Evolutionary conservation across 2,113 vertebrate genomes (phyloP).

Genomic region (Zingel zingel): DNA sequence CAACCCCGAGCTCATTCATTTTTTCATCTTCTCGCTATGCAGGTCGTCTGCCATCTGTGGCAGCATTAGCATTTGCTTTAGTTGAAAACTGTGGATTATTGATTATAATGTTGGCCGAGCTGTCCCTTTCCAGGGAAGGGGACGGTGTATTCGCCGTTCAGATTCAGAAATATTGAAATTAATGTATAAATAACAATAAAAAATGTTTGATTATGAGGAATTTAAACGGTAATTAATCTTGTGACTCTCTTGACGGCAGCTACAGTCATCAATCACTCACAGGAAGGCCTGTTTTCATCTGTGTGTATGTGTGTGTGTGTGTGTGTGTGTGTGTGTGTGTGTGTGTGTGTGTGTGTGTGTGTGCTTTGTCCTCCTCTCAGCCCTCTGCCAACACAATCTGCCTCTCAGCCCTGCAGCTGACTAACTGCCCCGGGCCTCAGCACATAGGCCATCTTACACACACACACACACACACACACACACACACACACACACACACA

Average conservation of each 20-base stretch:
- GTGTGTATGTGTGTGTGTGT: no score
- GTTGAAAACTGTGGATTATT: no score
- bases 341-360: constrained; percentile 47
- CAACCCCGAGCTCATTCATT: no score
- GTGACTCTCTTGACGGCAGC: not conserved
- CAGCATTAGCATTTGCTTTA: no score
- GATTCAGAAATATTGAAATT: no score
- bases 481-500: constrained; percentile 54
- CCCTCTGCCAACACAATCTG: constrained; percentile 75
- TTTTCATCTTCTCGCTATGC: no score
- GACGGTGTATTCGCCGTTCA: no score
- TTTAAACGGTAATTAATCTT: constrained; percentile 5
- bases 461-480: constrained; percentile 59
- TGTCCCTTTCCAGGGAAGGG: no score
- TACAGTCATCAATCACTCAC: constrained; percentile 40
- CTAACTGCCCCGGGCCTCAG: constrained; percentile 57
- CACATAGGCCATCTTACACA: constrained; percentile 21
- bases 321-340: constrained; percentile 20
- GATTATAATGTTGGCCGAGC: no score
- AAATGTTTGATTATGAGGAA: not conserved
- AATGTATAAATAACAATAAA: no score
- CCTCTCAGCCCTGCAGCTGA: constrained; percentile 64
- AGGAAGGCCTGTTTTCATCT: not conserved
- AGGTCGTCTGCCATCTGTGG: no score
- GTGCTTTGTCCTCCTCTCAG: constrained; percentile 39